phyloP scores from a whole-genome alignment of 2,888 invertebrate species.

The Sminthurides aquaticus region DNA sequence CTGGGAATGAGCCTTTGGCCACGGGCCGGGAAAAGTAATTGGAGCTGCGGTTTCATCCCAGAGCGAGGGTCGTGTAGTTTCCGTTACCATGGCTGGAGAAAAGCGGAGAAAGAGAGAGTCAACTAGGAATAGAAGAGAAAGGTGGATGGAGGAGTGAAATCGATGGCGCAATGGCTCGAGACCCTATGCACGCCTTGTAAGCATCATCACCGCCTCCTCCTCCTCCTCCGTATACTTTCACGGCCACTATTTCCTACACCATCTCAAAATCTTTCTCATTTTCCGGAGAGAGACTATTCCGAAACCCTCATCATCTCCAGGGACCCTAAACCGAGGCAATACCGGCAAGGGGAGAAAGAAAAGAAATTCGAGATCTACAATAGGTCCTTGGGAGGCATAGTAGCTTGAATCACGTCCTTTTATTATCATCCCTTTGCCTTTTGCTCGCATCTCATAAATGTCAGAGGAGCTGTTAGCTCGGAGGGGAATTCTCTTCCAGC shows the following conservation, averaged over 20 bases:
- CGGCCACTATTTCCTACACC: background rate
- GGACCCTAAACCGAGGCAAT: too few relatives aligned
- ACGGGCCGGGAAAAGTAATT: background rate
- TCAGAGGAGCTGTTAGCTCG: background rate
- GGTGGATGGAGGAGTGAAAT: constrained; percentile 10
- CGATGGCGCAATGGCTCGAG: constrained; percentile 22
- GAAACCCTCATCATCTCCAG: background rate
- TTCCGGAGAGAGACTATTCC: too few relatives aligned
- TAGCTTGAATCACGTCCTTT: background rate
- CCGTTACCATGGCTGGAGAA: background rate
- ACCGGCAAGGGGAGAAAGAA: background rate
- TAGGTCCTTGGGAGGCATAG: too few relatives aligned
- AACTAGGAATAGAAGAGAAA: constrained; percentile 1
- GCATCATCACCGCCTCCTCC: constrained; percentile 16
- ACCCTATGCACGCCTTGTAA: constrained; percentile 5
- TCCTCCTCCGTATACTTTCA: background rate
- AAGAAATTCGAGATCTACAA: background rate
- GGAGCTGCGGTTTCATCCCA: background rate
- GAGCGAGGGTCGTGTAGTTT: background rate
- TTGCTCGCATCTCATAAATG: background rate
- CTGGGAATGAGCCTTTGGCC: background rate
- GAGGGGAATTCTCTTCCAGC: background rate
- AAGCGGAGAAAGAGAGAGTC: background rate
- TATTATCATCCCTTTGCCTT: background rate
- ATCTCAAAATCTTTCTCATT: background rate